These are phyloP conservation scores for Alouatta palliata DNA, from an alignment of 2,113 vertebrate genomes.

Conservation along the genomic window DNA sequence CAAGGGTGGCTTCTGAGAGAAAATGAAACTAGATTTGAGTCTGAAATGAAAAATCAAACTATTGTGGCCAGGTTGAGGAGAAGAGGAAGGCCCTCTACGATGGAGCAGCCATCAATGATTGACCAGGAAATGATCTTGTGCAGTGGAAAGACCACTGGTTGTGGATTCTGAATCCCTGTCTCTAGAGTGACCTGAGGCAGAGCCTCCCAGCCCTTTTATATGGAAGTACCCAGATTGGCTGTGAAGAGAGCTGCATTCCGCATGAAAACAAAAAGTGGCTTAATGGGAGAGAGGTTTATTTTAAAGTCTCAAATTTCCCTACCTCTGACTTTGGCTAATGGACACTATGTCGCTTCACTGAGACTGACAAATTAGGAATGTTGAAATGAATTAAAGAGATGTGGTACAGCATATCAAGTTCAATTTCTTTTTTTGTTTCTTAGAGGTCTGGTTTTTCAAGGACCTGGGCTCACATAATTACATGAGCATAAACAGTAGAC, in stretches of 20 bases:
- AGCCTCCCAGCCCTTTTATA: background rate
- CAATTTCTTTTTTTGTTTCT: background rate
- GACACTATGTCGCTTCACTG: background rate
- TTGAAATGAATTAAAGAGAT: background rate
- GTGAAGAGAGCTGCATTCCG: background rate
- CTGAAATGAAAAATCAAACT: background rate
- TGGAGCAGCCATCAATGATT: too few relatives aligned
- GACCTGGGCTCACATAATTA: background rate
- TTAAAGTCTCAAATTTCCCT: constrained; percentile 3
- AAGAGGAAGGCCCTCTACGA: background rate
- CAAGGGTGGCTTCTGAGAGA: background rate
- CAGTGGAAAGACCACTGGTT: background rate
- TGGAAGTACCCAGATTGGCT: background rate
- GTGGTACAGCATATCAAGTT: background rate
- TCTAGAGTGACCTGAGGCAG: background rate
- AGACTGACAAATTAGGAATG: background rate
- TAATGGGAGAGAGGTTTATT: background rate
- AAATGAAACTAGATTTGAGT: background rate
- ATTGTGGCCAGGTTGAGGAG: background rate
- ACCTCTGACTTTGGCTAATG: background rate
- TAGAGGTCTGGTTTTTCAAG: background rate
- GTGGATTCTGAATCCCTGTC: background rate
- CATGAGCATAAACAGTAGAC: background rate
- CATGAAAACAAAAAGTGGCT: background rate
- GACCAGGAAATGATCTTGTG: background rate